Evolutionary conservation across 2,113 vertebrate genomes (phyloP).

Genomic region (Phrynosoma blainvillii): DNA sequence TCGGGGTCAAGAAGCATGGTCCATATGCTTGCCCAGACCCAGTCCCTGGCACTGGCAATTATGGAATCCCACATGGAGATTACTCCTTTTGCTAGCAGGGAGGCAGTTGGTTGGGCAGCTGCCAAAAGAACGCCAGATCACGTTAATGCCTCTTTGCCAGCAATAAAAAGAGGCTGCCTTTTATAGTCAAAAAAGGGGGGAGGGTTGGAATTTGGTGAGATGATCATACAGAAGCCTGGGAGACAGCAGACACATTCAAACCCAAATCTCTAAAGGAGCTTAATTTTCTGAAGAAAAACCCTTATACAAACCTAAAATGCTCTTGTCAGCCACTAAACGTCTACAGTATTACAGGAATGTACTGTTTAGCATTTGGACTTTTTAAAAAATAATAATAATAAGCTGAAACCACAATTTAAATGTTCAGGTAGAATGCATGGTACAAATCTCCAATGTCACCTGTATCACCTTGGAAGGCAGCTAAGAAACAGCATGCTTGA

Average conservation of each 20-base stretch:
- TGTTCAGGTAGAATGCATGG: not conserved
- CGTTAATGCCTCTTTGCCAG: not conserved
- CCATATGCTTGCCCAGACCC: rapidly evolving
- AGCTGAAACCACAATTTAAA: not conserved
- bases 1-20: not conserved
- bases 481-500: not conserved
- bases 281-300: not conserved
- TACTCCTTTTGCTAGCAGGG: not conserved
- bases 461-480: not conserved
- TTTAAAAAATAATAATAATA: not conserved
- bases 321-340: rapidly evolving
- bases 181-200: rapidly evolving
- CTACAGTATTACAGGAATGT: rapidly evolving
- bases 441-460: not conserved
- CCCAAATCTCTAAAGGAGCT: not conserved
- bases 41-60: not conserved
- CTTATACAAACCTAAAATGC: not conserved
- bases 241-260: rapidly evolving
- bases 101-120: not conserved
- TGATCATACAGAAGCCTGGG: not conserved
- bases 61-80: rapidly evolving
- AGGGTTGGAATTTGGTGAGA: rapidly evolving
- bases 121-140: constrained; percentile 23
- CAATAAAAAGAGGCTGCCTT: rapidly evolving
- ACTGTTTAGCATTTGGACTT: not conserved